Evolutionary conservation across 1,140 invertebrate species (phyloP).

Genomic region (Archegozetes longisetosus): DNA sequence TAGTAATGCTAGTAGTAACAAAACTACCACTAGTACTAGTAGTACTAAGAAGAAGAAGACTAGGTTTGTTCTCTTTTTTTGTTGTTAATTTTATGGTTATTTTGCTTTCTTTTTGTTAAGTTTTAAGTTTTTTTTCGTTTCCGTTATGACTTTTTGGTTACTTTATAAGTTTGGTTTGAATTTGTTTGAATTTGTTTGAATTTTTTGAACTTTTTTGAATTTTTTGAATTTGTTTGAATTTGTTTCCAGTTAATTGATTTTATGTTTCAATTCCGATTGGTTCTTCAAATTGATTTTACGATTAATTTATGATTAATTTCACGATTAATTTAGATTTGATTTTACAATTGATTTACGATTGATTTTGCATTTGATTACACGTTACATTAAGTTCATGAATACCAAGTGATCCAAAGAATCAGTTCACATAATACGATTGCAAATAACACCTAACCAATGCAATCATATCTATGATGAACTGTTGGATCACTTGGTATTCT

Average conservation of each 20-base stretch:
- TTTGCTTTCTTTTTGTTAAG: slow-evolving; percentile 3
- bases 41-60: slow-evolving; percentile 17
- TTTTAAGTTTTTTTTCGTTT: slow-evolving; percentile 1
- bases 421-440: not conserved
- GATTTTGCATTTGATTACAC: not conserved
- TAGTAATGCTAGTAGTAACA: not conserved
- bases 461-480: not conserved
- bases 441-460: not conserved
- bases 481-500: not conserved
- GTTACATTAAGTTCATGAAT: not conserved
- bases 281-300: too few relatives aligned
- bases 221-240: not conserved
- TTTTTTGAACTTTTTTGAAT: not conserved
- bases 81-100: not conserved
- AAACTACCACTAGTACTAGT: not conserved
- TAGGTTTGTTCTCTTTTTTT: slow-evolving; percentile 6
- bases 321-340: too few relatives aligned
- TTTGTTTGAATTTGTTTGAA: not conserved
- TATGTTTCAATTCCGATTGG: too few relatives aligned
- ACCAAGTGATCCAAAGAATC: not conserved
- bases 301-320: too few relatives aligned
- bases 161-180: not conserved
- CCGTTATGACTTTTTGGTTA: not conserved
- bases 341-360: slow-evolving; percentile 8
- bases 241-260: too few relatives aligned